Evolutionary conservation across 2,888 invertebrate species (phyloP).

Genomic region (Dynastes grantii): DNA sequence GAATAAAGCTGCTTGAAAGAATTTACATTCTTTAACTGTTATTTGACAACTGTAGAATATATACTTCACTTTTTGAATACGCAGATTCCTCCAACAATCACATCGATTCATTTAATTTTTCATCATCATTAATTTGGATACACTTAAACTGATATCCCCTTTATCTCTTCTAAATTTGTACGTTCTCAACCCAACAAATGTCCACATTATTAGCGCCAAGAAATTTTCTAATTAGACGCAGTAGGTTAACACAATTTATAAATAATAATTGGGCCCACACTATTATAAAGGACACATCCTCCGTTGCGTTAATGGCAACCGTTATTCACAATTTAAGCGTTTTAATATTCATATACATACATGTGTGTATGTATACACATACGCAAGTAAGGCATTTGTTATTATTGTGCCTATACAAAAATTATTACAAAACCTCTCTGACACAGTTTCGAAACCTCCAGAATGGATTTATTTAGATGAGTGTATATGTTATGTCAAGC

Average conservation of each 20-base stretch:
- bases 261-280: slow-evolving; percentile 38
- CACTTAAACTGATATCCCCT: background rate
- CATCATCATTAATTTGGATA: background rate
- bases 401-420: background rate
- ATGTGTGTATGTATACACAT: background rate
- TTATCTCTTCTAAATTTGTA: background rate
- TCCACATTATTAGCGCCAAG: background rate
- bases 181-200: background rate
- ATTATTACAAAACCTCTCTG: slow-evolving; percentile 14
- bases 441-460: slow-evolving; percentile 9
- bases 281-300: slow-evolving; percentile 32
- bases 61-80: too few relatives aligned
- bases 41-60: too few relatives aligned
- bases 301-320: slow-evolving; percentile 30
- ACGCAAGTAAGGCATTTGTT: background rate
- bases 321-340: slow-evolving; percentile 35
- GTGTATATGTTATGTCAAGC: background rate
- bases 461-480: slow-evolving; percentile 3
- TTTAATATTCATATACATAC: slow-evolving; percentile 16
- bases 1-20: too few relatives aligned
- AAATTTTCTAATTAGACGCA: slow-evolving; percentile 27
- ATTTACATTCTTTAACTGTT: too few relatives aligned
- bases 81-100: background rate
- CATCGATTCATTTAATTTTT: background rate
- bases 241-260: slow-evolving; percentile 35